phyloP scores from a whole-genome alignment of 2,888 invertebrate genomes.

The Ametastegia equiseti region DNA sequence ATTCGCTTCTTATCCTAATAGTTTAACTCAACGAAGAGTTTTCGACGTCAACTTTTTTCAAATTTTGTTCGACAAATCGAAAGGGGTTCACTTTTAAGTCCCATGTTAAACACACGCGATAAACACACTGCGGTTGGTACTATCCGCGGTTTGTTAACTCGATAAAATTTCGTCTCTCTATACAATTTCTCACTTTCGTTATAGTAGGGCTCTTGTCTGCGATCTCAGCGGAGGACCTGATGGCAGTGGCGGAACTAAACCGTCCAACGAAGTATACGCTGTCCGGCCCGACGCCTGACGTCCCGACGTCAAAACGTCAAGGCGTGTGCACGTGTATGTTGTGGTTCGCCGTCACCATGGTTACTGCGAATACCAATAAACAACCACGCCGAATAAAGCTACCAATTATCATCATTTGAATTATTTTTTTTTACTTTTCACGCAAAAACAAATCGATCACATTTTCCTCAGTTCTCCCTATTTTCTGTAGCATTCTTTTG shows the following conservation, averaged over 20 bases:
- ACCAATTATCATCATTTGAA: not conserved
- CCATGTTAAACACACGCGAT: slow-evolving; percentile 11
- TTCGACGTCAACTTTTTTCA: slow-evolving; percentile 32
- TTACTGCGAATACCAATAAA: slow-evolving; percentile 42
- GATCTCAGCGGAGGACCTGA: slow-evolving; percentile 25
- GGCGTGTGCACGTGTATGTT: slow-evolving; percentile 47
- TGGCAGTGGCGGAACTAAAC: slow-evolving; percentile 25
- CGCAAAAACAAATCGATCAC: not conserved
- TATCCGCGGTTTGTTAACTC: not conserved
- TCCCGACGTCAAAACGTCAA: slow-evolving; percentile 38
- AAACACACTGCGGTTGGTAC: not conserved
- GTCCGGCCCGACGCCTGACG: slow-evolving; percentile 40
- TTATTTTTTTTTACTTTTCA: not conserved
- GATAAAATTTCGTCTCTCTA: not conserved
- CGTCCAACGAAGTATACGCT: slow-evolving; percentile 31
- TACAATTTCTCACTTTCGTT: not conserved
- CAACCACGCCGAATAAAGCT: slow-evolving; percentile 22
- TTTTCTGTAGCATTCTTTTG: not conserved
- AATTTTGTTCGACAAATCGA: not conserved
- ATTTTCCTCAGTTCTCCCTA: too few species aligned
- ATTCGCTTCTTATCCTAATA: not conserved
- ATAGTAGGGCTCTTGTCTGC: not conserved
- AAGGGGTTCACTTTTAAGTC: not conserved
- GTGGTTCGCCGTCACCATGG: slow-evolving; percentile 43
- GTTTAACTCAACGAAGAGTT: not conserved